Conservation (phyloP, 2,888 invertebrate genomes). For the Pyralis farinalis region DNA sequence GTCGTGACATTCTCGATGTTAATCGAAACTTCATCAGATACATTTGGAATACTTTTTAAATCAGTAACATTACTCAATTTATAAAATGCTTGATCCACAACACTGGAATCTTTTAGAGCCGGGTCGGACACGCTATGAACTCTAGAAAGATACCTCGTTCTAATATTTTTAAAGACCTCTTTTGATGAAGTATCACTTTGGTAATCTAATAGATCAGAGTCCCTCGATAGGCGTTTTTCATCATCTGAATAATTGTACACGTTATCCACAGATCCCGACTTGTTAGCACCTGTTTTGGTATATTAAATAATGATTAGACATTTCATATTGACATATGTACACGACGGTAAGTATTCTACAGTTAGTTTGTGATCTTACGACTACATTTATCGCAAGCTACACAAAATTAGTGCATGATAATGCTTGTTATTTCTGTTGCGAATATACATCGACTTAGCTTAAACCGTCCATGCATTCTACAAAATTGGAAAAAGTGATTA, state of each 20-base stretch:
- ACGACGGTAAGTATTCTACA: slow-evolving; percentile 16
- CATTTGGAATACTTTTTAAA: slow-evolving; percentile 24
- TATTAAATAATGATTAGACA: slow-evolving; percentile 58
- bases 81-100: slow-evolving; percentile 63
- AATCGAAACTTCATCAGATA: slow-evolving; percentile 33
- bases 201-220: slow-evolving; percentile 47
- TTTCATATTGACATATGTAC: slow-evolving; percentile 39
- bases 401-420: slow-evolving; percentile 66
- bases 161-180: slow-evolving; percentile 65
- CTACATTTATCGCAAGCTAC: slow-evolving; percentile 43
- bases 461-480: background rate
- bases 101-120: slow-evolving; percentile 39
- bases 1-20: slow-evolving; percentile 56
- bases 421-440: slow-evolving; percentile 50
- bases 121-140: slow-evolving; percentile 63
- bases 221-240: slow-evolving; percentile 41
- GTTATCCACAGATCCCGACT: slow-evolving; percentile 64
- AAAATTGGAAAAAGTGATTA: too few relatives aligned
- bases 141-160: slow-evolving; percentile 64
- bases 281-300: slow-evolving; percentile 72
- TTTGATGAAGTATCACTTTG: slow-evolving; percentile 55
- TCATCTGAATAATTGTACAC: slow-evolving; percentile 49
- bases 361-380: slow-evolving; percentile 45
- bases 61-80: slow-evolving; percentile 38
- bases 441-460: background rate